These are phyloP conservation scores for Theretra japonica DNA, from an alignment of 2,888 invertebrate species.

Conservation along the genomic window DNA sequence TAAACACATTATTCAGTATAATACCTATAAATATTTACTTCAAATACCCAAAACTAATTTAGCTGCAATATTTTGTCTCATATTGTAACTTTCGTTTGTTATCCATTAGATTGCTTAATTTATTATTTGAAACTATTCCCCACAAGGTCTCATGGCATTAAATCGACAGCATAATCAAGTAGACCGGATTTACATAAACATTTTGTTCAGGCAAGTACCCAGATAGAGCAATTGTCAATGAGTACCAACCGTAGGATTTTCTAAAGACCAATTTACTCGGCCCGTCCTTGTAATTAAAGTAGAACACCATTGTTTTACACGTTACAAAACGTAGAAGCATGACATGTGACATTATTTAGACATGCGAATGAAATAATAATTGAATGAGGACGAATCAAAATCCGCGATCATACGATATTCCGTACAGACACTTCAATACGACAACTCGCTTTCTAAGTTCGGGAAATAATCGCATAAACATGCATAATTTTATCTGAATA, in stretches of 20 bases:
- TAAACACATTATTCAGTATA: too few relatives aligned
- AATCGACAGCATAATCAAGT: neutral
- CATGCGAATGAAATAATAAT: constrained; percentile 8
- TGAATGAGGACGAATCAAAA: neutral
- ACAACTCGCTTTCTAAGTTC: constrained; percentile 12
- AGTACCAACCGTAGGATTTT: constrained; percentile 6
- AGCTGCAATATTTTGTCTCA: neutral
- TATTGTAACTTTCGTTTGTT: neutral
- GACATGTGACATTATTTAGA: neutral
- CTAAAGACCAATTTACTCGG: constrained; percentile 12
- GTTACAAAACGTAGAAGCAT: neutral
- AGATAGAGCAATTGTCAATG: constrained; percentile 3
- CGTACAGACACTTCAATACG: neutral
- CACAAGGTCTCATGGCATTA: neutral
- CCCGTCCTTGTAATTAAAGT: constrained; percentile 7
- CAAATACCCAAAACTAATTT: too few relatives aligned
- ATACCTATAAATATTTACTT: too few relatives aligned
- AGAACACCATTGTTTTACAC: constrained; percentile 12
- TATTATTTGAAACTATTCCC: neutral
- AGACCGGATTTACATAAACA: neutral
- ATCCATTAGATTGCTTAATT: neutral
- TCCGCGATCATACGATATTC: neutral
- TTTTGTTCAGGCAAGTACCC: neutral
- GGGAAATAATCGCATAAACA: neutral
- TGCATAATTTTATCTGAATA: neutral